Evolutionary conservation across 2,113 vertebrate genomes (phyloP), one percentile per base, ranked within the genome.

Genomic region (Ascaphus truei): DNA sequence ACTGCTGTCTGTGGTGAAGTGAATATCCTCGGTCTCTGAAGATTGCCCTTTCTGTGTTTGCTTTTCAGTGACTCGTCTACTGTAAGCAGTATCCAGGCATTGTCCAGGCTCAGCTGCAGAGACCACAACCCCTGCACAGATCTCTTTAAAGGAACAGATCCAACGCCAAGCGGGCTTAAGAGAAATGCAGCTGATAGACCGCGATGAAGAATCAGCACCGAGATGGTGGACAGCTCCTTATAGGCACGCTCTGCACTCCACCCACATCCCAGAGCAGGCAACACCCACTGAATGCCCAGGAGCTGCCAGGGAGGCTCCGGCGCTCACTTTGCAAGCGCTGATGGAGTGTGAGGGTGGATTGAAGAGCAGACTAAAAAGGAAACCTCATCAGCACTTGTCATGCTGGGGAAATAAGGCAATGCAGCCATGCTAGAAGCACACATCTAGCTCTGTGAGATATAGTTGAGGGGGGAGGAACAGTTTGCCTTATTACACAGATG

Each of bases 201-300:
- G 2, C 45, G n/a, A 27, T 47, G 2, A 68, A 62, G 65, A 85
- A 75, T 76, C 83, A 5, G 77, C 76, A 59, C 65, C 11, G 13
- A 23, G 26, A 75, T 10, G 29, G 80, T 59, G 81, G 76, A 84
- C 84, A 81, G 81, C 88, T 84, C 86, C 86, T 90, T 86, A 89
- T 90, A 90, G 85, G 81, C 73, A 76, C 68, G 59, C 29, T 9
- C n/a, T 55, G 77, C 72, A 62, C 78, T 75, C 85, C 84, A 26
- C 87, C 87, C 83, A 83, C 84, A 68, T 77, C 83, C 43, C 62
- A 22, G 68, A 30, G 50, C 30, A n/a, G 72, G 61, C 77, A 50
- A 74, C 76, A 61, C 75, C 77, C 71, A 7, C n/a, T 36, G 22
- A 65, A 39, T 65, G 9, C 69, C 50, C 34, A 15, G 22, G 18